Evolutionary conservation across 2,797 vertebrate species (phyloP), one percentile per base, ranked within the genome.

Genomic region (Sebastes cheni): DNA sequence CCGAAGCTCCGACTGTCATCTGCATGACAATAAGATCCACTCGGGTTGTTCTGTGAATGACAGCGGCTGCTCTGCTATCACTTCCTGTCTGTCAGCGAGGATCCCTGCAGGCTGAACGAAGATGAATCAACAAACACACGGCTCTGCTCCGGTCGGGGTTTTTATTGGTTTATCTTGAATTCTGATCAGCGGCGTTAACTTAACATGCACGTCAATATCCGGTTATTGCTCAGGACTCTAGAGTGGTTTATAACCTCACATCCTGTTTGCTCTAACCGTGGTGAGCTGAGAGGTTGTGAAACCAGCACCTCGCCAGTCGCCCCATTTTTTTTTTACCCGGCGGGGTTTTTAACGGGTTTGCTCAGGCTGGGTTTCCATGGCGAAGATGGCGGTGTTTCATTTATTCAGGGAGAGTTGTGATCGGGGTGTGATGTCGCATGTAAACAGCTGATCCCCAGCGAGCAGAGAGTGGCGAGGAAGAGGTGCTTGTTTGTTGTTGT

Each of bases 1-100:
- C 83, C 9, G 78, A 46, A 67, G 56, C 85, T 83, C 82, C 22
- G 62, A 27, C 78, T 62, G 55, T 81, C 84, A 62, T 87, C 83
- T 86, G 81, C 83, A 72, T 90, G 86, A 88, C 79, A 88, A 89
- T 82, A 39, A 80, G 84, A 86, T 62, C 59, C 83, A 81, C 67
- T 56, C 8, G 69, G 83, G 73, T 81, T 72, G 78, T 72, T 62
- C 54, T 67, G 82, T 88, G 84, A 83, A 68, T 82, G 86, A 83
- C 86, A 72, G 86, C 55, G 54, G 75, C 81, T 70, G 84, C 80
- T 76, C 75, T 58, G 78, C 67, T 64, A 56, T 83, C 82, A 55
- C 76, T 78, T 58, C 58, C 77, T 73, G 82, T 73, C 83, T 62
- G 80, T 88, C 86, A 77, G 77, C 16, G 36, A 55, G 56, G 50